Conservation (phyloP, 2,797 vertebrate species). For the Micrastur ruficollis region DNA sequence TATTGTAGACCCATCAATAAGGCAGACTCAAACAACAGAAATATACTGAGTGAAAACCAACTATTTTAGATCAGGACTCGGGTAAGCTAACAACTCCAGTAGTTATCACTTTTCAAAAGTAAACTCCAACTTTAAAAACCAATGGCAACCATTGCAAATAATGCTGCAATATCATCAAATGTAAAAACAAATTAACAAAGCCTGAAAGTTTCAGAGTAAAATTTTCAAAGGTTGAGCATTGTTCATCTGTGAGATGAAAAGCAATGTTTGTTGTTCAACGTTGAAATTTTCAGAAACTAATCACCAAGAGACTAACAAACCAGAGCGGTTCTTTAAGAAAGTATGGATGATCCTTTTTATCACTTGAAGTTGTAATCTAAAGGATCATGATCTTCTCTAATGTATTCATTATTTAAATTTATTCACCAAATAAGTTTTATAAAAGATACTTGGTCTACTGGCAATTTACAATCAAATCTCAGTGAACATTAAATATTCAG, state of each 20-base stretch:
- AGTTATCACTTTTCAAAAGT: not conserved
- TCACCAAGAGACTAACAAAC: not conserved
- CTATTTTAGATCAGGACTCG: not conserved
- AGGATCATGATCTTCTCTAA: not conserved
- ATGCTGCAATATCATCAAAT: not conserved
- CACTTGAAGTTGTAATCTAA: not conserved
- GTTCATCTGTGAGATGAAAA: not conserved
- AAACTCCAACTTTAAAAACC: not conserved
- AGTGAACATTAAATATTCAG: not conserved
- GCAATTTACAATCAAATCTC: not conserved
- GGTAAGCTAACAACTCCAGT: not conserved
- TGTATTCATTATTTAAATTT: constrained; percentile 28
- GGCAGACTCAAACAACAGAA: not conserved
- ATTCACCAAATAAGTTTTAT: not conserved
- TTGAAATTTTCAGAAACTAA: not conserved
- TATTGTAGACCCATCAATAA: not conserved
- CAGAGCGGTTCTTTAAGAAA: not conserved
- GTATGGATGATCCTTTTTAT: not conserved
- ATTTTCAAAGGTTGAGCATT: not conserved
- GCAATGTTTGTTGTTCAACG: not conserved
- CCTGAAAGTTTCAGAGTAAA: not conserved
- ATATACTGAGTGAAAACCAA: not conserved
- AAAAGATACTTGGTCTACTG: not conserved
- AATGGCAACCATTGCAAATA: not conserved
- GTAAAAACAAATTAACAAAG: not conserved